Conservation (phyloP, 1,140 invertebrate species). For the Galleria mellonella region DNA sequence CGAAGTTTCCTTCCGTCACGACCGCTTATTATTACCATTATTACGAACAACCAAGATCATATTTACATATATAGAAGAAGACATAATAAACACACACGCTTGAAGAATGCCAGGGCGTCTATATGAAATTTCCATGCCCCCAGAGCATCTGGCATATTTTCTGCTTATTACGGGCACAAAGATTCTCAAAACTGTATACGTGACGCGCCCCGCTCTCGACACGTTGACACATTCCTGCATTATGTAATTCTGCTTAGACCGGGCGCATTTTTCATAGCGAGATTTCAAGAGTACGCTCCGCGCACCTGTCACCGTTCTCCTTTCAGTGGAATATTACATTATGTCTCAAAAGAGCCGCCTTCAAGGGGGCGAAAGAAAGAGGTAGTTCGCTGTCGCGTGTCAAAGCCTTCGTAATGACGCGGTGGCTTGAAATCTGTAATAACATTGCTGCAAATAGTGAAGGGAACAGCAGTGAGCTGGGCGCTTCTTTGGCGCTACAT, state of each 20-base stretch:
- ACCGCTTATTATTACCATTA: conserved; percentile 46
- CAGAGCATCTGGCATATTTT: conserved; percentile 30
- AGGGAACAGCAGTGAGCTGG: no score
- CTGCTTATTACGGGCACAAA: conserved; percentile 42
- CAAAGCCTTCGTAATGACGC: no score
- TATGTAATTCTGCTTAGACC: conserved; percentile 34
- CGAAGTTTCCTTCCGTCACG: conserved; percentile 45
- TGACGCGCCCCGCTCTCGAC: conserved; percentile 14
- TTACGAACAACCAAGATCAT: conserved; percentile 50
- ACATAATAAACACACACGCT: conserved; percentile 43
- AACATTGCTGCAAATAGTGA: no score
- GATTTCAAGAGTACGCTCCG: conserved; percentile 24
- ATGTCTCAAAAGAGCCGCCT: conserved; percentile 21
- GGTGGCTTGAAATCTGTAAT: no score
- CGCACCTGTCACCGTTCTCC: conserved; percentile 37
- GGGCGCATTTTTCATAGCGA: conserved; percentile 47
- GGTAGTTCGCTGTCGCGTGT: no score
- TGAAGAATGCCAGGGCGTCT: conserved; percentile 26
- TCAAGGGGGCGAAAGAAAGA: no score
- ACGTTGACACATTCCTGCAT: conserved; percentile 43
- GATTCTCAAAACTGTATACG: conserved; percentile 15
- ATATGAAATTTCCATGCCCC: conserved; percentile 16
- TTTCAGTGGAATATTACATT: conserved; percentile 47
- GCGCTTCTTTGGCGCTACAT: no score
- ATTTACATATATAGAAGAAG: conserved; percentile 39